Evolutionary conservation across 2,113 vertebrate species (phyloP).

Genomic region (Cynocephalus volans): DNA sequence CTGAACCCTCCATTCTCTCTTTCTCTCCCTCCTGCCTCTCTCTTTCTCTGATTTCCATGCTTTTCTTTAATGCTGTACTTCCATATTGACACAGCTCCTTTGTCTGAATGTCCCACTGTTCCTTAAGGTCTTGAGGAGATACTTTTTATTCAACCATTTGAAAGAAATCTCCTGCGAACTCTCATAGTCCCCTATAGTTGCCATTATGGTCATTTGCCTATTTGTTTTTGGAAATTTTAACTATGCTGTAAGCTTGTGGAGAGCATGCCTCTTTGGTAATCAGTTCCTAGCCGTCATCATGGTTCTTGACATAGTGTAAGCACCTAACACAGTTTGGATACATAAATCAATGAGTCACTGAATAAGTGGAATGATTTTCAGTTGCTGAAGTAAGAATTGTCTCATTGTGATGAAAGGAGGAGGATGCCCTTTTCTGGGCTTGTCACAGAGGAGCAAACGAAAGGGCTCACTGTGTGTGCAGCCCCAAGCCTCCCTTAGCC

Average conservation of each 20-base stretch:
- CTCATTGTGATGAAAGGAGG: rapidly evolving
- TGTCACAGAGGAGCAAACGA: rapidly evolving
- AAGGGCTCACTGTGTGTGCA: no score
- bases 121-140: neutral
- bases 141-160: rapidly evolving
- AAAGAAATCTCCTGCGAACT: neutral
- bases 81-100: rapidly evolving
- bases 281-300: neutral
- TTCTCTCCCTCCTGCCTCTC: neutral
- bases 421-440: neutral
- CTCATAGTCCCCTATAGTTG: no score
- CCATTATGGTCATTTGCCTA: neutral
- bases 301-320: no score
- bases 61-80: neutral
- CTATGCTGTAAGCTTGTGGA: neutral
- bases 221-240: neutral
- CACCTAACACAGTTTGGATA: no score
- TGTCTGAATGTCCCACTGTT: neutral
- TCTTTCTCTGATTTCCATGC: neutral
- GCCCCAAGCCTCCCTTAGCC: neutral
- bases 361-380: no score
- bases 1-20: rapidly evolving
- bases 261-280: neutral
- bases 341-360: neutral
- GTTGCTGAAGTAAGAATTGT: neutral